Evolutionary conservation across 2,888 invertebrate species (phyloP).

Genomic region (Brachyptera risi): DNA sequence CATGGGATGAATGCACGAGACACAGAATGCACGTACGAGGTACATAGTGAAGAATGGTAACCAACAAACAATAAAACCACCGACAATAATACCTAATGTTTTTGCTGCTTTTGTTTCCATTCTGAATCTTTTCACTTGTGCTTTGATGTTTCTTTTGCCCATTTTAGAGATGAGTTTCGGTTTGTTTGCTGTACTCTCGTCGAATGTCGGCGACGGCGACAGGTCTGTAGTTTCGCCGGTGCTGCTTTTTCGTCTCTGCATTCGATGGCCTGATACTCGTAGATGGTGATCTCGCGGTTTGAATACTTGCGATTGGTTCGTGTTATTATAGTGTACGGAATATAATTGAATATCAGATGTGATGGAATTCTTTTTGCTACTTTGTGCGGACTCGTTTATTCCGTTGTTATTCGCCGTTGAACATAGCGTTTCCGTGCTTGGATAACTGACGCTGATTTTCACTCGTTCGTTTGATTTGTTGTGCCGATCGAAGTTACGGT

Average conservation of each 20-base stretch:
- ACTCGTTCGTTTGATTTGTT: conserved; percentile 62
- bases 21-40: conserved; percentile 82
- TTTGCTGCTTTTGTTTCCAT: conserved; percentile 98
- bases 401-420: conserved; percentile 32
- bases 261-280: conserved; percentile 43
- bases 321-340: conserved; percentile 27
- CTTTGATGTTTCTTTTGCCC: conserved; percentile 87
- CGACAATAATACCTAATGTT: conserved; percentile 94
- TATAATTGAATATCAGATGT: conserved; percentile 17
- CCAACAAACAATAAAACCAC: conserved; percentile 96
- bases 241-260: conserved; percentile 46
- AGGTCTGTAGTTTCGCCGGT: conserved; percentile 45
- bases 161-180: conserved; percentile 58
- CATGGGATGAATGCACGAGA: conserved; percentile 75
- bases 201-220: conserved; percentile 39
- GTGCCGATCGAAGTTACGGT: conserved; percentile 44
- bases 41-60: conserved; percentile 95
- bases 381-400: conserved; percentile 28
- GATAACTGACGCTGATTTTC: conserved; percentile 81
- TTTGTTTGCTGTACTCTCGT: conserved; percentile 38
- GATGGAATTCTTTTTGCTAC: conserved; percentile 23
- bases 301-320: conserved; percentile 9
- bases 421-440: conserved; percentile 41
- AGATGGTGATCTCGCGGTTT: conserved; percentile 26
- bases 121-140: conserved; percentile 77